These are phyloP conservation scores for Neocloeon triangulifer DNA, from an alignment of 1,140 invertebrate species.

Conservation along the genomic window DNA sequence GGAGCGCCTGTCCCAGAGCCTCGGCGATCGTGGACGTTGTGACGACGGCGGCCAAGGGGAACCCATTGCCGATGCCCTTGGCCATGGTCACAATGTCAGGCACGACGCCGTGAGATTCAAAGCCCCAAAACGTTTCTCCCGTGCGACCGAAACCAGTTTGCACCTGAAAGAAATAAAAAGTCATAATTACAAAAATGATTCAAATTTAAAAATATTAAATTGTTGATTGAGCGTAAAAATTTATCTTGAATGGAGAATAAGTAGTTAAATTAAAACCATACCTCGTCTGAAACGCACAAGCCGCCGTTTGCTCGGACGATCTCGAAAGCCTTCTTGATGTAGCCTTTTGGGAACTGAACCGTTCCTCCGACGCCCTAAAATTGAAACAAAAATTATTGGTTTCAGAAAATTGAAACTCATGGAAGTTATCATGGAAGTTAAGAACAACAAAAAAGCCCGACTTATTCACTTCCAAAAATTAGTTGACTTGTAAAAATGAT, in stretches of 20 bases:
- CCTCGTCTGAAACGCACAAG: conserved; percentile 79
- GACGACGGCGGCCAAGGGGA: conserved; percentile 81
- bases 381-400: too few species aligned
- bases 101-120: conserved; percentile 57
- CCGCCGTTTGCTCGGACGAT: conserved; percentile 59
- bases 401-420: too few species aligned
- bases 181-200: conserved; percentile 5
- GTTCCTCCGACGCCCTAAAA: conserved; percentile 62
- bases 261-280: conserved; percentile 13
- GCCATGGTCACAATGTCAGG: conserved; percentile 88
- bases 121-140: conserved; percentile 89
- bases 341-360: conserved; percentile 79
- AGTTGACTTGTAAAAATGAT: too few species aligned
- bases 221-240: too few species aligned
- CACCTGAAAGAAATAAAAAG: conserved; percentile 27
- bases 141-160: conserved; percentile 91
- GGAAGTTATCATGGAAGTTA: too few species aligned
- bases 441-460: too few species aligned
- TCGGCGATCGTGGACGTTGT: conserved; percentile 69
- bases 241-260: neutral
- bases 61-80: conserved; percentile 83
- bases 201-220: neutral
- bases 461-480: too few species aligned
- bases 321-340: conserved; percentile 61
- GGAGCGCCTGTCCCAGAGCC: conserved; percentile 43